Percentiles rank a stretch among this genome's conserved stretches.
Evolutionary conservation across 2,888 invertebrate genomes (phyloP).

Genomic region (Nomada ferruginata): DNA sequence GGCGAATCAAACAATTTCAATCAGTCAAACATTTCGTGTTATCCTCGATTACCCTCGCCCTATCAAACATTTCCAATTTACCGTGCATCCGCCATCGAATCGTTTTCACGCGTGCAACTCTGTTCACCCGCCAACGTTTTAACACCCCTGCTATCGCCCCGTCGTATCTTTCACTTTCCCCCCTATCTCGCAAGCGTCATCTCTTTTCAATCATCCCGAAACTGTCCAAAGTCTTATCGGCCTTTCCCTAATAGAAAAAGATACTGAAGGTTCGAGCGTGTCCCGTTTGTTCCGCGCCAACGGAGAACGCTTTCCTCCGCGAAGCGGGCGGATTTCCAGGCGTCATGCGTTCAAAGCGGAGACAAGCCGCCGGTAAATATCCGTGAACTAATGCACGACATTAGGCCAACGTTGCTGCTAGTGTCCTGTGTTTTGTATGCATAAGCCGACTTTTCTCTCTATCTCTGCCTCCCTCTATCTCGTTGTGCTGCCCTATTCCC

Average conservation of each 20-base stretch:
- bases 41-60: background rate
- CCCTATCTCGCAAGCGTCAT: background rate
- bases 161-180: background rate
- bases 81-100: no score
- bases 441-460: constrained; percentile 36
- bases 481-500: background rate
- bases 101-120: background rate
- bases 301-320: background rate
- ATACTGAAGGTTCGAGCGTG: background rate
- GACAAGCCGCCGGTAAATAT: constrained; percentile 36
- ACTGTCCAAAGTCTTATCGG: no score
- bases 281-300: background rate
- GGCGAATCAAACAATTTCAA: constrained; percentile 2
- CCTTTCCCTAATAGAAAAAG: no score
- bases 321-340: constrained; percentile 4
- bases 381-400: constrained; percentile 50
- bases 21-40: background rate
- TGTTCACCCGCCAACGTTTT: background rate
- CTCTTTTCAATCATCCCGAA: background rate
- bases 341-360: background rate
- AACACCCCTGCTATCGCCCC: background rate
- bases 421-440: constrained; percentile 64
- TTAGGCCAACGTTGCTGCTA: constrained; percentile 34
- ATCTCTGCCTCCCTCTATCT: constrained; percentile 1
- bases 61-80: background rate